Base-by-base conservation (phyloP, 2,888 invertebrate genomes). In the Drosophila parthenogenetica region DNA sequence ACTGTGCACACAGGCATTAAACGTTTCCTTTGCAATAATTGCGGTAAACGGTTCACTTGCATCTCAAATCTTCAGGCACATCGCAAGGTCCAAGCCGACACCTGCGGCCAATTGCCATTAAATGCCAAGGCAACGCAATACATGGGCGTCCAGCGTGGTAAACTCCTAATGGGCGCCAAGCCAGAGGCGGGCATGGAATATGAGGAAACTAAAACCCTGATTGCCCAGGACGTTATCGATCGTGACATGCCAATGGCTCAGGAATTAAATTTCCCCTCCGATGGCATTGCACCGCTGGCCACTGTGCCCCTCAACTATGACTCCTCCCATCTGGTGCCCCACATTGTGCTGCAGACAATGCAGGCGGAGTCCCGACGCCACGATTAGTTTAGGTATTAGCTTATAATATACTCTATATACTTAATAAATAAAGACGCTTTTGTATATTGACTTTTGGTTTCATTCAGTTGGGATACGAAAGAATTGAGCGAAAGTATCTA, bases 41-140 rank as follows among this genome's bases (percentile, higher is more conserved):
- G 93, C 73, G 93, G 93, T 40, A 91, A 92, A 65, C 91, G 93
- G 11, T 93, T 93, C 82, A 93, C 93, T 3, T 93, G 93, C 79
- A 92, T 93, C 55, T 93, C 93, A 0, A 93, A 93, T 85, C 88
- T 93, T 7, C 92, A 93, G 53, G 93, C 93, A 17, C 93, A 93
- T 87, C 91, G 93, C n/a, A 90, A 90, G 60, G 92, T 93, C 5
- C 93, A 93, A 67, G 91, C 92, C 0, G 91, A 87, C 51, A 92
- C 92, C n/a, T 93, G 93, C 54, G 93, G 93, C 0, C 79, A 81
- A 16, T 48, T 90, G 49, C 92, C 92, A 0, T 68, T 91, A 3
- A 91, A 91, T 63, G 91, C 92, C 19, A 92, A 91, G 69, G 90
- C 92, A 1, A 91, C 91, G 0, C 91, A 91, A 14, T 91, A 91